Conservation (phyloP, 1,140 invertebrate species). For the Macrobrachium rosenbergii region DNA sequence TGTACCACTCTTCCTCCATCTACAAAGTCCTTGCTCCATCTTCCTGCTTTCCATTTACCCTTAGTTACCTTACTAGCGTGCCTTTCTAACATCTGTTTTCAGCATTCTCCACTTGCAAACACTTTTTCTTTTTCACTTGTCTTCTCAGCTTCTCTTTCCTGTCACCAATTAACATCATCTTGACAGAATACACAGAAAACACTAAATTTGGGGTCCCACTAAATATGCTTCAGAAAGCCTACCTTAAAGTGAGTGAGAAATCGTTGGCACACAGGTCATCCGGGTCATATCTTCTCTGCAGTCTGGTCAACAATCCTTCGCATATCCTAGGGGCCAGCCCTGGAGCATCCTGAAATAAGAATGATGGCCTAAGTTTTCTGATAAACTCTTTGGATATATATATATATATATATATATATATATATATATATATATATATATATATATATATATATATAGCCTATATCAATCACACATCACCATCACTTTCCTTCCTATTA, state of each 20-base stretch:
- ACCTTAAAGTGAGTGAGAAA: conserved; percentile 54
- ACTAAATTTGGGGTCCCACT: neutral
- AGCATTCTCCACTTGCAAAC: too few relatives aligned
- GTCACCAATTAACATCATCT: neutral
- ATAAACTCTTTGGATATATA: neutral
- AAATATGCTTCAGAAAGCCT: conserved; percentile 16
- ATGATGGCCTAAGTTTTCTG: neutral
- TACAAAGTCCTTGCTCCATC: too few relatives aligned
- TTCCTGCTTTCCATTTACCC: too few relatives aligned
- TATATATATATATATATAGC: too few relatives aligned
- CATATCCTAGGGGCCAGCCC: conserved; percentile 52
- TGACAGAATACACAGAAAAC: neutral
- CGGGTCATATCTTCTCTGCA: conserved; percentile 29
- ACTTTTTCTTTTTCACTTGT: too few relatives aligned
- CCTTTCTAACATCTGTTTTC: too few relatives aligned
- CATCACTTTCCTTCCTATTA: too few relatives aligned
- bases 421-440: neutral
- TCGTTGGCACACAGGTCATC: conserved; percentile 38
- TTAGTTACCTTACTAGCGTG: too few relatives aligned
- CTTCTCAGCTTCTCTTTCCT: too few relatives aligned
- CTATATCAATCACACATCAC: too few relatives aligned
- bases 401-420: neutral
- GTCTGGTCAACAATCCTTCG: conserved; percentile 29
- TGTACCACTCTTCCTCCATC: too few relatives aligned
- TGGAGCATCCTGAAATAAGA: conserved; percentile 32